phyloP scores from a whole-genome alignment of 2,797 vertebrate genomes.

The Galaxias olidus region DNA sequence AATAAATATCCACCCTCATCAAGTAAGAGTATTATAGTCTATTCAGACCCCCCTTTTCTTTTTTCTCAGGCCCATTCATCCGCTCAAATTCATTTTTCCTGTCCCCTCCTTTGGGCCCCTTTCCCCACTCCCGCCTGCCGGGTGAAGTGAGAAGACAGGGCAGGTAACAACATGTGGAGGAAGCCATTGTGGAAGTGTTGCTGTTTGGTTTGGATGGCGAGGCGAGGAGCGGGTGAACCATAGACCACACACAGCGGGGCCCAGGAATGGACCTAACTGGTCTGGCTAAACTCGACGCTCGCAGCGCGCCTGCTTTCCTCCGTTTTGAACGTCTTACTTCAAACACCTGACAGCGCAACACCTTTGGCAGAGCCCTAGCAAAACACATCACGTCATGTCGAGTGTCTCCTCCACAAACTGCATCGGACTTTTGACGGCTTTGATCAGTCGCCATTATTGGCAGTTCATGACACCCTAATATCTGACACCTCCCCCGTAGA shows the following conservation, averaged over 20 bases:
- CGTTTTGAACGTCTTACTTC: too few species aligned
- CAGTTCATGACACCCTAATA: too few species aligned
- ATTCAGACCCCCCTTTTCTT: too few species aligned
- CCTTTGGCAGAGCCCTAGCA: too few species aligned
- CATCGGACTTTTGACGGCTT: too few species aligned
- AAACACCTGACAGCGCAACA: too few species aligned
- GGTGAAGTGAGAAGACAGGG: not conserved
- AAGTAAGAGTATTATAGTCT: too few species aligned
- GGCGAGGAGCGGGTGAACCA: conserved; percentile 2
- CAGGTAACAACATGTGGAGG: not conserved
- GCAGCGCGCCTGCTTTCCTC: too few species aligned
- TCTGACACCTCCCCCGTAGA: not conserved
- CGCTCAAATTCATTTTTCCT: not conserved
- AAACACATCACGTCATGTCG: not conserved
- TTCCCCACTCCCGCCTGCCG: not conserved
- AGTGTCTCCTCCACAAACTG: not conserved
- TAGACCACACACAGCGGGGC: conserved; percentile 10
- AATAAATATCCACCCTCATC: too few species aligned
- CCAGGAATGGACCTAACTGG: too few species aligned
- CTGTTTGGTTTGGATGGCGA: conserved; percentile 4
- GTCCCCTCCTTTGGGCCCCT: not conserved
- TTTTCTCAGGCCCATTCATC: conserved; percentile 1
- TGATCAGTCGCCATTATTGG: too few species aligned
- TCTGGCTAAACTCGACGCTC: too few species aligned
- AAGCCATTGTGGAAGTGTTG: conserved; percentile 10